phyloP scores from a whole-genome alignment of 1,140 invertebrate genomes.

The Ditylenchus dipsaci region DNA sequence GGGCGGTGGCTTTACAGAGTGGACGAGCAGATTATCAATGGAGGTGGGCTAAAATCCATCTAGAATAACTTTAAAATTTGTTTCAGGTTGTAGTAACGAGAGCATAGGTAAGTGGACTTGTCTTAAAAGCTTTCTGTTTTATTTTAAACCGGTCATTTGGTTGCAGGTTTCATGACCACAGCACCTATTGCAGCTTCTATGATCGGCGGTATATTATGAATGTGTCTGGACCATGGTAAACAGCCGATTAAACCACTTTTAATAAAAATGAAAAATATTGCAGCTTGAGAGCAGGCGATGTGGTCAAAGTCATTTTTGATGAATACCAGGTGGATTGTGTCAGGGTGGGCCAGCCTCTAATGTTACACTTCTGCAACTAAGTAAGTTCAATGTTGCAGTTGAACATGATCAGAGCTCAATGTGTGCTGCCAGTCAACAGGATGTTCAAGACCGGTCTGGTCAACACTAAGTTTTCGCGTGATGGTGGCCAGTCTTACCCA shows the following conservation, averaged over 20 bases:
- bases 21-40: slow-evolving; percentile 85
- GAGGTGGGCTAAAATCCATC: slow-evolving; percentile 59
- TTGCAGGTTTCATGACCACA: slow-evolving; percentile 77
- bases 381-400: slow-evolving; percentile 64
- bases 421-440: slow-evolving; percentile 38
- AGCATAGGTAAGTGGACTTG: slow-evolving; percentile 27
- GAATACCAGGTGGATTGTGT: slow-evolving; percentile 72
- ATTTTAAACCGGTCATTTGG: too few relatives aligned
- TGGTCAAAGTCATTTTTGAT: slow-evolving; percentile 82
- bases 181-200: slow-evolving; percentile 86
- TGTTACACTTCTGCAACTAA: neutral
- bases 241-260: too few relatives aligned
- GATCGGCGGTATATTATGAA: slow-evolving; percentile 90
- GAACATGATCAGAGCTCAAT: slow-evolving; percentile 75
- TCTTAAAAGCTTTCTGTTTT: too few relatives aligned
- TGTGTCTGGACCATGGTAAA: slow-evolving; percentile 76
- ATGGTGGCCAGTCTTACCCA: slow-evolving; percentile 72
- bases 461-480: slow-evolving; percentile 65
- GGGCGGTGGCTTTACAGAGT: slow-evolving; percentile 88
- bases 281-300: slow-evolving; percentile 76
- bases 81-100: slow-evolving; percentile 64
- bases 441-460: slow-evolving; percentile 81
- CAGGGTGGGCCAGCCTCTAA: slow-evolving; percentile 11
- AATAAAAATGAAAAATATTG: too few relatives aligned
- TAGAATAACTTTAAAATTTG: too few relatives aligned